Base-by-base conservation (phyloP, 2,888 invertebrate genomes). In the Ommatoiulus sabulosus region DNA sequence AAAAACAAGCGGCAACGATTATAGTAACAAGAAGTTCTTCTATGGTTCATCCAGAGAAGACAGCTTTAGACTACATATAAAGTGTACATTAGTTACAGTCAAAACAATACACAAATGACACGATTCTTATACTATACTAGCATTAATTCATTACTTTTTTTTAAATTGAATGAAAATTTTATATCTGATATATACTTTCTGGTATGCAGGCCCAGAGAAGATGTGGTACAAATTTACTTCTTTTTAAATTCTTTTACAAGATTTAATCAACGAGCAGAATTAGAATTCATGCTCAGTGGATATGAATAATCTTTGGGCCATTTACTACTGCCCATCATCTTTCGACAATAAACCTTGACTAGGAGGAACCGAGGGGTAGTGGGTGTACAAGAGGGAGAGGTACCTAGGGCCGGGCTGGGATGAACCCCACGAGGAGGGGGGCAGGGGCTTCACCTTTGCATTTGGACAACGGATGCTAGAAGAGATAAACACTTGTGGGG, bases 401-500 rank as follows among this genome's bases (percentile, higher is more conserved):
- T 24, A n/a, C 72, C 24, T 24, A 72, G 24, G 72, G 72, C 72
- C 72, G 72, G 24, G 24, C 72, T 24, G 24, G 24, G 3, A 72
- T n/a, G 24, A 72, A 72, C 6, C 24, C n/a, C 24, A 24, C 8
- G 72, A 10, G 72, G 24, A 57, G 72, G 72, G 24, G 7, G 72
- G 20, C 20, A 72, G 72, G 24, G 72, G 72, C 72, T 72, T 72
- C 72, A 72, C 72, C 72, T 72, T 72, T n/a, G 72, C 72, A 72
- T 72, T 72, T 24, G 72, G 72, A 72, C 24, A 72, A 72, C 72
- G 72, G 72, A 72, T 85, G 85, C 85, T n/a, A 85, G 85, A 85
- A 44, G 87, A 87, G 87, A 87, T 87, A 87, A 87, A 87, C 87
- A 87, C 87, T 87, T 72, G 87, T 87, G 57, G 63, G 72, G 24